These are phyloP conservation scores for Drosophila neocordata DNA, from an alignment of 1,140 invertebrate genomes.

Conservation along the genomic window DNA sequence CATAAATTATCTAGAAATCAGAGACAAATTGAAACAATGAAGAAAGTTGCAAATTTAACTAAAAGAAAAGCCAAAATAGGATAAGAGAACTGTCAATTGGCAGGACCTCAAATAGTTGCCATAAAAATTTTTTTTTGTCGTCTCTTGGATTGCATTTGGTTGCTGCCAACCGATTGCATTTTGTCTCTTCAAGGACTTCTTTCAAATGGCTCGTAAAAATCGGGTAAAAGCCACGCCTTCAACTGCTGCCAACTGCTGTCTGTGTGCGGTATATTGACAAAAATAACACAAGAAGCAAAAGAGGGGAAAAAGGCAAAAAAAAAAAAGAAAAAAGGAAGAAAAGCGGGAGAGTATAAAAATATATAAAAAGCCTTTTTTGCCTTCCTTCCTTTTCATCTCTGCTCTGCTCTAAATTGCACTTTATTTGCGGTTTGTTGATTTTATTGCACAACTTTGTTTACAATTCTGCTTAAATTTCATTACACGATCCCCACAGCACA, in stretches of 20 bases:
- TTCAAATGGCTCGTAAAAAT: slow-evolving; percentile 64
- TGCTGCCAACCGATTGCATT: slow-evolving; percentile 38
- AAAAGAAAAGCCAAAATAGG: not conserved
- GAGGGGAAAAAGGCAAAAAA: not conserved
- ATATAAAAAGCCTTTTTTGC: slow-evolving; percentile 32
- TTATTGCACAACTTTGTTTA: slow-evolving; percentile 70
- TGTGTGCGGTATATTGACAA: slow-evolving; percentile 40
- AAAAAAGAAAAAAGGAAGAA: not conserved
- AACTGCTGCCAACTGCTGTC: not conserved
- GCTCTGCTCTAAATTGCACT: slow-evolving; percentile 55
- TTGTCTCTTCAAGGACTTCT: slow-evolving; percentile 33
- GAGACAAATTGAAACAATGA: slow-evolving; percentile 67
- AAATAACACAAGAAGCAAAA: slow-evolving; percentile 37
- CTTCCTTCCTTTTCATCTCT: slow-evolving; percentile 2
- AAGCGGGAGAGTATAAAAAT: not conserved
- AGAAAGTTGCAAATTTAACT: slow-evolving; percentile 28
- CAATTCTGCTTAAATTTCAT: slow-evolving; percentile 78
- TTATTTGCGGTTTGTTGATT: slow-evolving; percentile 70
- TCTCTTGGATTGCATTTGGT: slow-evolving; percentile 39
- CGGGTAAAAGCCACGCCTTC: slow-evolving; percentile 28
- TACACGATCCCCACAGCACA: slow-evolving; percentile 61
- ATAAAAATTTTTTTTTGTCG: slow-evolving; percentile 29
- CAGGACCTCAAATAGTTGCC: slow-evolving; percentile 9
- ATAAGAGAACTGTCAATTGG: slow-evolving; percentile 33
- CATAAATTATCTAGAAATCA: slow-evolving; percentile 69